Base-by-base conservation (phyloP, 1,140 invertebrate genomes). In the Spodoptera litura region DNA sequence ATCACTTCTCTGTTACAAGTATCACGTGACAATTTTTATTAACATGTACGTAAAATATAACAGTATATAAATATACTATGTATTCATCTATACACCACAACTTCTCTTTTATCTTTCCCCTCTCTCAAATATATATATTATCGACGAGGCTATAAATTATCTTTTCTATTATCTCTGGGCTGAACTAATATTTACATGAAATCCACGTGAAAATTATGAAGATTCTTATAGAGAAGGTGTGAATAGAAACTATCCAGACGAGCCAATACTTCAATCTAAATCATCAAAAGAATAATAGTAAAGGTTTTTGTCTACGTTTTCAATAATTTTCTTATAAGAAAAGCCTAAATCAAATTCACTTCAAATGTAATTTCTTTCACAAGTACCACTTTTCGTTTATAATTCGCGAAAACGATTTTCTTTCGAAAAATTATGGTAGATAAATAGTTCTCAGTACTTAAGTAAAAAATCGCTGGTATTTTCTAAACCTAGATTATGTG, bases 381-480 rank as follows among this genome's bases (percentile, higher is more conserved):
- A 66, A 66, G 38, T 44, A 49, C 27, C 13, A 49, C 62, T 49
- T 66, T 66, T 44, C n/a, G 2, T 62, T 35, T n/a, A 38, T 20
- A 12, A 61, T 49, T 66, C 61, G n/a, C 35, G 35, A 64, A 15
- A 62, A 62, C 31, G 27, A 62, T 56, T 56, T 56, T 9, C 15
- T 9, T 56, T 25, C 55, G 20, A 20, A 56, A 10, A 15, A 56
- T 56, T 56, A 20, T 25, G n/a, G 13, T 13, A 44, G 8, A 44
- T 2, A 44, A 44, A 44, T 44, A 44, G 38, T 44, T 6, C 6
- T 6, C 9, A 10, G 38, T 5, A 44, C 3, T 6, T 38, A 38
- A n/a, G n/a, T 20, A 44, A 44, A 44, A 44, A 44, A 44, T 38
- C 12, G 20, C 35, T 66, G 9, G n/a, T 44, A 44, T 66, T 44